Percentiles rank a stretch among this genome's conserved stretches.
phyloP scores from a whole-genome alignment of 2,113 vertebrate species.

The Prunella himalayana region DNA sequence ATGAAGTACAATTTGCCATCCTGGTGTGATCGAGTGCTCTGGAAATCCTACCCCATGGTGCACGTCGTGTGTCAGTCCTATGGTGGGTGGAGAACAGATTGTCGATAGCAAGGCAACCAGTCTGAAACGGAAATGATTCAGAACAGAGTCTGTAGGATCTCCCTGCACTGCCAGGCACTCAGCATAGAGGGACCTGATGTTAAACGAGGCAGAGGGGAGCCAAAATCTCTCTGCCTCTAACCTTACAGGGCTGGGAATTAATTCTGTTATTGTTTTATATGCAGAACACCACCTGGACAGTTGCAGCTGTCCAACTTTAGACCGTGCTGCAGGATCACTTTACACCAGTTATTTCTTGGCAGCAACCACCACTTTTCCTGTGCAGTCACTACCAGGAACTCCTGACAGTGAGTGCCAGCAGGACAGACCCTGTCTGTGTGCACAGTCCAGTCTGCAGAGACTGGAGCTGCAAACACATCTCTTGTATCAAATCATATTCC shows the following conservation, averaged over 20 bases:
- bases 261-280: neutral
- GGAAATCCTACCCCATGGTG: conserved; percentile 93
- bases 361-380: neutral
- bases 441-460: neutral
- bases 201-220: neutral
- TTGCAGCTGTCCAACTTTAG: neutral
- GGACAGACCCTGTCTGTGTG: neutral
- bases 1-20: conserved; percentile 97
- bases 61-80: conserved; percentile 95
- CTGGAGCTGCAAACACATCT: neutral
- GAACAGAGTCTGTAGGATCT: conserved; percentile 46
- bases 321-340: neutral
- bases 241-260: neutral
- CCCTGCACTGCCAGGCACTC: conserved; percentile 45
- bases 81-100: conserved; percentile 77
- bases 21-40: conserved; percentile 96
- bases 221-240: conserved; percentile 4
- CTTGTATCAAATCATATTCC: neutral
- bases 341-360: neutral
- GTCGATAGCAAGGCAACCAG: conserved; percentile 28
- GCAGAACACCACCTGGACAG: neutral
- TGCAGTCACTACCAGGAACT: neutral
- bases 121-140: conserved; percentile 65
- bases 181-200: conserved; percentile 1
- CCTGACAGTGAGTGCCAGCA: neutral